Percentiles rank a stretch among this genome's conserved stretches.
Evolutionary conservation across 2,113 vertebrate genomes (phyloP).

Genomic region (Oncorhynchus gorbuscha): DNA sequence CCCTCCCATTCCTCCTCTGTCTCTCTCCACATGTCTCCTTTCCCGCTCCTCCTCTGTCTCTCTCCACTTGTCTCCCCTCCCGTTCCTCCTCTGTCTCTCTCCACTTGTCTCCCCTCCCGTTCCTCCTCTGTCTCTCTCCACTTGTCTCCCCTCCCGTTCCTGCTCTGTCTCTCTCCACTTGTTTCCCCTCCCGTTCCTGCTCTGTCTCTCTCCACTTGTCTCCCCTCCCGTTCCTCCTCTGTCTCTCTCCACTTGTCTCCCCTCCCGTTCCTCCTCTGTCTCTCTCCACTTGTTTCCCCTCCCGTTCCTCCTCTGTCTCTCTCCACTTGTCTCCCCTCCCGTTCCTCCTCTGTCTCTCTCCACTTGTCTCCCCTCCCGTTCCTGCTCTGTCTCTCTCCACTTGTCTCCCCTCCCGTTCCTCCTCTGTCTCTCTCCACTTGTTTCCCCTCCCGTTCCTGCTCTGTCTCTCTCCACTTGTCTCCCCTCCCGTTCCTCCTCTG

Average conservation of each 20-base stretch:
- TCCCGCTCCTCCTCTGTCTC: slow-evolving; percentile 14
- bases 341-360: slow-evolving; percentile 2
- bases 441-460: slow-evolving; percentile 2
- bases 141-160: slow-evolving; percentile 13
- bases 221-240: background rate
- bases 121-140: no score
- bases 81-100: slow-evolving; percentile 18
- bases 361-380: background rate
- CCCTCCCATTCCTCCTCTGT: slow-evolving; percentile 4
- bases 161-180: slow-evolving; percentile 11
- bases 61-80: slow-evolving; percentile 1
- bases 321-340: no score
- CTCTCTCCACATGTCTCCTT: slow-evolving; percentile 11
- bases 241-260: slow-evolving; percentile 11
- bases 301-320: no score
- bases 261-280: slow-evolving; percentile 29
- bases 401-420: no score
- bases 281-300: background rate
- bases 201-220: no score
- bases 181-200: background rate
- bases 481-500: no score
- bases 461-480: slow-evolving; percentile 13
- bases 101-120: background rate
- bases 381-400: slow-evolving; percentile 27
- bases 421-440: no score